phyloP scores from a whole-genome alignment of 1,140 invertebrate species.

The Nasonia giraulti region DNA sequence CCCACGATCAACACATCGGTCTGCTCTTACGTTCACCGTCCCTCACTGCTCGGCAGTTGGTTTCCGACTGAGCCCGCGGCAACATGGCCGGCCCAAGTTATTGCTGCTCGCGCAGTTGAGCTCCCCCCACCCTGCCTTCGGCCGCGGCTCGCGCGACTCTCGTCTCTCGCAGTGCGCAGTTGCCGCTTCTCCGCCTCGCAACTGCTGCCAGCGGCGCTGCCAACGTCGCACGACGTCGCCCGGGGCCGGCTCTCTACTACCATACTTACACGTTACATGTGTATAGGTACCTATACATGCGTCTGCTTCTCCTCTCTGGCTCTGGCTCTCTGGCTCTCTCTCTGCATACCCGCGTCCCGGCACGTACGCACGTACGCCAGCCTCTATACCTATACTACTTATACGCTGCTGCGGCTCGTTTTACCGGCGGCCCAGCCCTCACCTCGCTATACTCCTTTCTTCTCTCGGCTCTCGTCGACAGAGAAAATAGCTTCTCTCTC shows the following conservation, averaged over 20 bases:
- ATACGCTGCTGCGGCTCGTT: neutral
- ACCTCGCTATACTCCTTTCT: neutral
- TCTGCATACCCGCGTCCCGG: slow-evolving; percentile 52
- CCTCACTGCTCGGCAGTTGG: slow-evolving; percentile 74
- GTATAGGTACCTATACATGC: neutral
- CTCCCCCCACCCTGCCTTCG: slow-evolving; percentile 10
- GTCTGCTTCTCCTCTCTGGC: neutral
- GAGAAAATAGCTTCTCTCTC: too few relatives aligned
- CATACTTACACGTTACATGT: neutral
- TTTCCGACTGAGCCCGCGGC: slow-evolving; percentile 69
- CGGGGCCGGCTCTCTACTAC: neutral
- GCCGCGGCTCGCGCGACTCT: slow-evolving; percentile 6
- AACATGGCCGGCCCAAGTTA: slow-evolving; percentile 52
- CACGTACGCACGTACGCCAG: slow-evolving; percentile 58
- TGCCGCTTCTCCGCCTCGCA: neutral
- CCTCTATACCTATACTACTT: neutral
- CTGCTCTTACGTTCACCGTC: slow-evolving; percentile 69
- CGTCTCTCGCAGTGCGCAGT: neutral
- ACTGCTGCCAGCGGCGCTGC: neutral
- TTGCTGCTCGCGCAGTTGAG: neutral
- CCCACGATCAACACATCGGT: slow-evolving; percentile 71
- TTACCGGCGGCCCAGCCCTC: neutral
- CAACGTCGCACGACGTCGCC: neutral
- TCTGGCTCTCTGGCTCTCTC: too few relatives aligned
- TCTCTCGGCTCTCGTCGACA: too few relatives aligned